Evolutionary conservation across 2,888 invertebrate species (phyloP).

Genomic region (Nomada fucata): DNA sequence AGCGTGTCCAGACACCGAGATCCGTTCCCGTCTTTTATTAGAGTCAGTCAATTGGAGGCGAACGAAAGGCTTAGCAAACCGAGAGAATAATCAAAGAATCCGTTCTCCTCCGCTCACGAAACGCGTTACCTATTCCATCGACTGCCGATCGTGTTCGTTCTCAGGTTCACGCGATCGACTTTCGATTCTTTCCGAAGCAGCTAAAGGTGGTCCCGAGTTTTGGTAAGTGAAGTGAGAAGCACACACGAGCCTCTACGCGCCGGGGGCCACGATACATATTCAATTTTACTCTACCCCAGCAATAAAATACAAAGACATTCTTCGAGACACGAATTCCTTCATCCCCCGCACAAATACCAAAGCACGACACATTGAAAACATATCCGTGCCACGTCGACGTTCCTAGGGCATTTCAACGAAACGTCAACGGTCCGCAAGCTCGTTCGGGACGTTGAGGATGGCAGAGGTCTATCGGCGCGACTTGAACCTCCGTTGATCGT

Average conservation of each 20-base stretch:
- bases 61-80: slow-evolving; percentile 71
- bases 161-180: not conserved
- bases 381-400: not conserved
- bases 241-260: slow-evolving; percentile 41
- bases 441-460: not conserved
- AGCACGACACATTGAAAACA: too few species aligned
- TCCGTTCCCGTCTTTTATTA: slow-evolving; percentile 78
- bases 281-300: slow-evolving; percentile 10
- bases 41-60: slow-evolving; percentile 79
- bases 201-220: slow-evolving; percentile 62
- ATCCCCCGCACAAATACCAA: too few species aligned
- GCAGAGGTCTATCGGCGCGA: not conserved
- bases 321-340: not conserved
- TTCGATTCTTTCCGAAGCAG: not conserved
- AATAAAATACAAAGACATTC: slow-evolving; percentile 53
- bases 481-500: slow-evolving; percentile 36
- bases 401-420: not conserved
- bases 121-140: not conserved
- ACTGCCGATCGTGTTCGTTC: not conserved
- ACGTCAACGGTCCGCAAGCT: not conserved
- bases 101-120: not conserved
- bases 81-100: slow-evolving; percentile 45
- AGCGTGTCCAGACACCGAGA: slow-evolving; percentile 69
- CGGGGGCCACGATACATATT: slow-evolving; percentile 3
- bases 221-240: slow-evolving; percentile 72